Evolutionary conservation across 1,140 invertebrate genomes (phyloP), one percentile per base, ranked within the genome.

Genomic region (Drosophila biarmipes): DNA sequence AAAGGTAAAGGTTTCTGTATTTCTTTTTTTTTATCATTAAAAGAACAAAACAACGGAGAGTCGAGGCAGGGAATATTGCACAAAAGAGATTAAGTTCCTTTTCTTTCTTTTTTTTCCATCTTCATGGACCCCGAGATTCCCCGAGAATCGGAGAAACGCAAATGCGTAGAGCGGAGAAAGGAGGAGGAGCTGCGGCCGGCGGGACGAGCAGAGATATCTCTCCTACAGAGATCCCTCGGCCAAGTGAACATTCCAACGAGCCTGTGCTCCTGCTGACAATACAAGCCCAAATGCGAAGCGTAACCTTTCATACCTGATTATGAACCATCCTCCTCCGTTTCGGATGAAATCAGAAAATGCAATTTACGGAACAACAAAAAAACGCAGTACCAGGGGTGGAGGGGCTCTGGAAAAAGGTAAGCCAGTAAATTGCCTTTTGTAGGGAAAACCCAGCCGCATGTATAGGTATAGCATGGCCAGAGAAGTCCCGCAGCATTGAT

Each of bases 221-320:
- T 58, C 68, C 52, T 42, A 53, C 34, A 38, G 52, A 75, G 31
- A 73, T 54, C 53, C 71, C 58, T 59, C 54, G 67, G 67, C 84
- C 58, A 89, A 89, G 76, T 89, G 84, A 89, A 81, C 84, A 89
- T 89, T 80, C 84, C 82, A 79, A 71, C 19, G 31, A 43, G 21
- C 46, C 42, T 15, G 45, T 59, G 69, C 57, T 59, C 56, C 76
- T 80, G 46, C 69, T 69, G 69, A 73, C 62, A 84, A 59, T 59
- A 84, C 61, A 85, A 74, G 68, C 71, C 76, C 49, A 64, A 64
- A 64, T 51, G 35, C 59, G 45, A 63, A 84, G 84, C 84, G 84
- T 89, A 89, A 89, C 84, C 84, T 90, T 89, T 89, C 84, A 84
- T 89, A 89, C 84, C 84, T 89, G 84, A 89, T 90, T 89, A 89